Evolutionary conservation across 2,113 vertebrate species (phyloP), one percentile per base, ranked within the genome.

Genomic region (Anarhynchus alexandrinus): DNA sequence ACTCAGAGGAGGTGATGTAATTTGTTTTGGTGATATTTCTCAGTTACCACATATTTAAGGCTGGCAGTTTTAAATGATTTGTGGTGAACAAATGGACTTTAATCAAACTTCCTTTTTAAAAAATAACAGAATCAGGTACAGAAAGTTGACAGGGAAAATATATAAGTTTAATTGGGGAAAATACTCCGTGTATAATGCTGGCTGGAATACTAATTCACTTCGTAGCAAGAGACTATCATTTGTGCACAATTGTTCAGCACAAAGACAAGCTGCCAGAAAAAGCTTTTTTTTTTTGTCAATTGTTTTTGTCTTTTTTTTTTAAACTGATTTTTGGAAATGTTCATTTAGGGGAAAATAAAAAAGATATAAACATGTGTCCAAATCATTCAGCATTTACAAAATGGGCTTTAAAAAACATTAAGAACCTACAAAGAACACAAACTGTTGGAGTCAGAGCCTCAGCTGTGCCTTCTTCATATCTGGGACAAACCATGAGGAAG

Each of bases 21-120:
- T 97, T 94, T 94, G 84, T 97, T 97, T 97, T 96, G 91, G 70
- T 96, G 89, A 82, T 96, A 95, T 93, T 96, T 97, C 82, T 97
- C 97, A 97, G 94, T 97, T 97, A 95, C 93, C 95, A 96, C 94
- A 90, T 96, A 91, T 97, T 97, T 97, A 95, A 97, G 81, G 81
- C 64, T 97, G 97, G 93, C 96, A 96, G 95, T 89, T 97, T 86
- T n/a, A 95, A 95, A 85, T 94, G 71, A 94, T 96, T 96, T 96
- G 93, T 83, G 78, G 71, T 81, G 89, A 96, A 95, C 93, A 96
- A 97, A 96, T 91, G 87, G 71, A 74, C 78, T 94, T 95, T 96
- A 96, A 94, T 96, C 82, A 97, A 93, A 91, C 58, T 96, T 96
- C 62, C 64, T 95, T 93, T 88, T 78, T 11, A 80, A 96, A 95